Evolutionary conservation across 2,113 vertebrate genomes (phyloP).

Genomic region (Marmota monax): DNA sequence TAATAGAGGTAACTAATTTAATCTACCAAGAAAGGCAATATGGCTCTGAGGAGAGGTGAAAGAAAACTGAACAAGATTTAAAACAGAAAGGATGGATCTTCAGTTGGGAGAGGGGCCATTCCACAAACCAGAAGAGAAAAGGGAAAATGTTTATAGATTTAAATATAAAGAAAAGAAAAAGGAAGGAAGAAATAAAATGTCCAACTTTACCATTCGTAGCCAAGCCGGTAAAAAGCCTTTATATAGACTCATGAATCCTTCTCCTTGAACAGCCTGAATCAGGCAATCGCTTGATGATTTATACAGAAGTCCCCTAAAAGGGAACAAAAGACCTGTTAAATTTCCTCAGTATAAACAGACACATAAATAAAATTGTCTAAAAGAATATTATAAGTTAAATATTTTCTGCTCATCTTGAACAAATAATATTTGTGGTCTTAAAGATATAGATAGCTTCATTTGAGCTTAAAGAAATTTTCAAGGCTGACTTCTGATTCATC

Average conservation of each 20-base stretch:
- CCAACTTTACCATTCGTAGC: conserved; percentile 91
- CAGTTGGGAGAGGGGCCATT: neutral
- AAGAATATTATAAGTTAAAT: neutral
- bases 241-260: conserved; percentile 92
- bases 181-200: neutral
- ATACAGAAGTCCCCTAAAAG: conserved; percentile 91
- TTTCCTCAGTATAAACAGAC: neutral
- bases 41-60: conserved; percentile 11
- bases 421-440: neutral
- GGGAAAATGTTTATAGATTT: neutral
- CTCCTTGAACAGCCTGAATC: conserved; percentile 88
- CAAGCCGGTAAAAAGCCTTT: conserved; percentile 94
- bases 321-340: conserved; percentile 21
- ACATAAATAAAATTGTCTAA: neutral
- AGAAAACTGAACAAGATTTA: neutral
- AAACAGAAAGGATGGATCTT: conserved; percentile 12
- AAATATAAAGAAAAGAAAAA: conserved; percentile 49
- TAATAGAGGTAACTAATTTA: neutral
- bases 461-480: neutral
- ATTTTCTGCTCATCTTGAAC: conserved; percentile 32
- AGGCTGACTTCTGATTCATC: neutral
- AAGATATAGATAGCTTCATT: neutral
- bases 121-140: neutral
- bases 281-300: conserved; percentile 92
- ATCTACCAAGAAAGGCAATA: conserved; percentile 11